phyloP scores from a whole-genome alignment of 1,140 invertebrate genomes.

The Augochlora pura region DNA sequence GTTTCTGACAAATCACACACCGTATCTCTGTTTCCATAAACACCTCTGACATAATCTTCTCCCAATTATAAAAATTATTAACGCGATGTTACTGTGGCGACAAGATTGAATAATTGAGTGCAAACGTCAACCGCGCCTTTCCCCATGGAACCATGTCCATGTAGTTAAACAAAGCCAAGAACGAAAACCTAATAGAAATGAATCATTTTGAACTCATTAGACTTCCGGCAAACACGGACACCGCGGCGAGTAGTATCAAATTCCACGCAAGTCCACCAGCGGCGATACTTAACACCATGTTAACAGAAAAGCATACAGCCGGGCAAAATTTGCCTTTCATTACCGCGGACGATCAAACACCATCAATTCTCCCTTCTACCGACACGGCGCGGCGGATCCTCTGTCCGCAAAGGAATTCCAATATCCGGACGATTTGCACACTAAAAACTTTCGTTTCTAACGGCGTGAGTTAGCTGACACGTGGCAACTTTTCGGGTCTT shows the following conservation, averaged over 20 bases:
- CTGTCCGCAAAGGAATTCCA: neutral
- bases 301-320: neutral
- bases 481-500: neutral
- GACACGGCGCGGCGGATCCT: neutral
- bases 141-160: too few relatives aligned
- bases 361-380: neutral
- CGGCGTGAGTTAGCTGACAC: neutral
- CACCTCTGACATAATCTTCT: too few relatives aligned
- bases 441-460: neutral
- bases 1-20: too few relatives aligned
- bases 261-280: neutral
- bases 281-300: neutral
- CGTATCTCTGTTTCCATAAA: too few relatives aligned
- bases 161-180: too few relatives aligned
- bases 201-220: too few relatives aligned
- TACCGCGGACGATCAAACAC: neutral
- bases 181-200: too few relatives aligned
- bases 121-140: too few relatives aligned
- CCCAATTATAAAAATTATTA: too few relatives aligned
- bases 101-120: too few relatives aligned
- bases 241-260: neutral
- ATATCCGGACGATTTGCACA: slow-evolving; percentile 9
- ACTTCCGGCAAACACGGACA: neutral
- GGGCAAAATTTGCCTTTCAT: slow-evolving; percentile 2
- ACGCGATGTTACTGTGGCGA: too few relatives aligned